phyloP scores from a whole-genome alignment of 2,888 invertebrate species.

The Orchesellides sinensis region DNA sequence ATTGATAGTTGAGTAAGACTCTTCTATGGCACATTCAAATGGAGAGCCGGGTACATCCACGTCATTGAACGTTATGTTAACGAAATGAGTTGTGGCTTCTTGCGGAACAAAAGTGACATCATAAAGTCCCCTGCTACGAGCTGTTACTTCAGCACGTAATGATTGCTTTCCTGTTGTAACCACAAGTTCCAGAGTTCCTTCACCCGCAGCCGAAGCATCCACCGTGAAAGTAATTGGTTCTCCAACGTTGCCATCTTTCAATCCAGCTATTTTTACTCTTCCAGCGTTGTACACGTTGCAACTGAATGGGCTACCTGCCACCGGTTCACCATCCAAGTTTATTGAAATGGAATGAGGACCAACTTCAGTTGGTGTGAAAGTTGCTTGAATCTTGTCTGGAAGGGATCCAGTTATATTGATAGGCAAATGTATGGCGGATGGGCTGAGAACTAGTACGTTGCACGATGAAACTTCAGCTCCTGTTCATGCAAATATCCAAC shows the following conservation, averaged over 20 bases:
- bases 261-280: constrained; percentile 79
- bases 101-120: constrained; percentile 95
- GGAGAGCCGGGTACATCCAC: constrained; percentile 83
- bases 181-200: constrained; percentile 93
- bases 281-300: constrained; percentile 96
- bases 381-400: constrained; percentile 85
- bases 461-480: constrained; percentile 76
- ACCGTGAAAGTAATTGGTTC: constrained; percentile 95
- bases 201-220: constrained; percentile 96
- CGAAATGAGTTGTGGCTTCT: constrained; percentile 91
- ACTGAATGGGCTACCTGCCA: constrained; percentile 94
- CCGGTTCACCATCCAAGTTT: constrained; percentile 88
- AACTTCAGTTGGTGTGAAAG: constrained; percentile 91
- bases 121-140: constrained; percentile 92
- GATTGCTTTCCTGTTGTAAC: constrained; percentile 94
- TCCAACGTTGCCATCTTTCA: constrained; percentile 82
- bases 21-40: constrained; percentile 83
- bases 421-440: constrained; percentile 88
- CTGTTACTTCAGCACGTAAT: constrained; percentile 92
- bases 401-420: constrained; percentile 81
- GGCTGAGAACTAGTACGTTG: constrained; percentile 85
- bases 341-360: constrained; percentile 89
- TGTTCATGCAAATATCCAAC: too few relatives aligned
- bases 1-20: constrained; percentile 75
- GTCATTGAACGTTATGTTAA: constrained; percentile 93